Percentiles rank a stretch among this genome's conserved stretches.
phyloP scores from a whole-genome alignment of 2,888 invertebrate species.

The Leistus spinibarbis region DNA sequence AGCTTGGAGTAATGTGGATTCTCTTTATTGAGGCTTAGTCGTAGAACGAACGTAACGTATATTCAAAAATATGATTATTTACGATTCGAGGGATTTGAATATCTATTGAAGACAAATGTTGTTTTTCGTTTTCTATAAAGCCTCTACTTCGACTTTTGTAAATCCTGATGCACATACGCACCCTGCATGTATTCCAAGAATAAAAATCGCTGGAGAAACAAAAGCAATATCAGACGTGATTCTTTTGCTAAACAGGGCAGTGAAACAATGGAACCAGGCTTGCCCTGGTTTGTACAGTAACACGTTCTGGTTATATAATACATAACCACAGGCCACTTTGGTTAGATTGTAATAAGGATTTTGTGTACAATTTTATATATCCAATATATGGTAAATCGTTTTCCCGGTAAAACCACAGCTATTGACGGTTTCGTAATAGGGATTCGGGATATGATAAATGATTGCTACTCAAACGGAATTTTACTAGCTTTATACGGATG shows the following conservation, averaged over 20 bases:
- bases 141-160: background rate
- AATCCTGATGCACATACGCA: slow-evolving; percentile 18
- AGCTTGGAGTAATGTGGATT: too few relatives aligned
- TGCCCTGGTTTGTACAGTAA: slow-evolving; percentile 7
- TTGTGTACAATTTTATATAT: slow-evolving; percentile 19
- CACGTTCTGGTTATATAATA: slow-evolving; percentile 10
- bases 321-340: slow-evolving; percentile 3
- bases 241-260: slow-evolving; percentile 23
- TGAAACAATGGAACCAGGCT: slow-evolving; percentile 22
- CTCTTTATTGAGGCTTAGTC: too few relatives aligned
- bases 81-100: too few relatives aligned
- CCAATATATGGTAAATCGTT: slow-evolving; percentile 2
- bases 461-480: too few relatives aligned
- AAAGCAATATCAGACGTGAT: slow-evolving; percentile 37
- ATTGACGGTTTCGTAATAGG: slow-evolving; percentile 15
- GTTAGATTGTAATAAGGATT: background rate
- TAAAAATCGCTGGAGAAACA: slow-evolving; percentile 35
- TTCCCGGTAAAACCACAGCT: slow-evolving; percentile 8
- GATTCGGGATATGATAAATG: slow-evolving; percentile 3
- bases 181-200: background rate
- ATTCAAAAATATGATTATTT: too few relatives aligned
- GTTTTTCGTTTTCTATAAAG: slow-evolving; percentile 30
- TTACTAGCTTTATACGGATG: too few relatives aligned
- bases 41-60: too few relatives aligned
- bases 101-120: background rate